Evolutionary conservation across 2,113 vertebrate species (phyloP).

Genomic region (Myotis lucifugus): DNA sequence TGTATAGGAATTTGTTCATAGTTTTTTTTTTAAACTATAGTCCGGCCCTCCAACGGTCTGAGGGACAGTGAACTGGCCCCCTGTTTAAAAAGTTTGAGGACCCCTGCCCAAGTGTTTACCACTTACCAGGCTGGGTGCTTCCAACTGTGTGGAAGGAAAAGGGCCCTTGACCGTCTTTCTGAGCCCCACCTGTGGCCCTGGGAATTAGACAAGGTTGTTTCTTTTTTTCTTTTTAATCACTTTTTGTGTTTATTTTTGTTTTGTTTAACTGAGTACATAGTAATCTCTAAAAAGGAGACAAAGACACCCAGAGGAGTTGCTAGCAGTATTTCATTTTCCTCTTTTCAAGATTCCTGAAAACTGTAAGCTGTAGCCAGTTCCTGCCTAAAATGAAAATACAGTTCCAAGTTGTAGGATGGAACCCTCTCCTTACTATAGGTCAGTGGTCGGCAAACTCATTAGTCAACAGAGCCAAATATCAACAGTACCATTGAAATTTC

Average conservation of each 20-base stretch:
- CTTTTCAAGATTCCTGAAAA: background rate
- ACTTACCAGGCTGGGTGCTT: background rate
- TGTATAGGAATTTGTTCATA: no score
- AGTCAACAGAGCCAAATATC: no score
- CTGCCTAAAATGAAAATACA: conserved; percentile 73
- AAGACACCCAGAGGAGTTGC: accelerated
- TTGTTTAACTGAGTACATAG: background rate
- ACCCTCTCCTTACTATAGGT: conserved; percentile 64
- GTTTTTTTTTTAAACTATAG: no score
- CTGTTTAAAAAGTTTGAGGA: no score
- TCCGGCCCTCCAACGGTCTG: no score
- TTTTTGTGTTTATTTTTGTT: background rate
- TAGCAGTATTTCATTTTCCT: background rate
- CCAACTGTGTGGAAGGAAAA: background rate
- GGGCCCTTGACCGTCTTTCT: background rate
- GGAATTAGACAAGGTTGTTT: background rate
- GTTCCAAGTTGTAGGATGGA: conserved; percentile 75
- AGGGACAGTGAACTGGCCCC: no score
- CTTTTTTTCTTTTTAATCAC: background rate
- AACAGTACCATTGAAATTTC: no score
- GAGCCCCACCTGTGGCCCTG: background rate
- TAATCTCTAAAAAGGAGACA: background rate
- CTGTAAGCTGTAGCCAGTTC: background rate
- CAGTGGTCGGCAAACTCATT: background rate
- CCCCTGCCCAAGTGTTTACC: background rate